These are phyloP conservation scores for Notocelia uddmanniana DNA, from an alignment of 2,888 invertebrate species.

Conservation along the genomic window DNA sequence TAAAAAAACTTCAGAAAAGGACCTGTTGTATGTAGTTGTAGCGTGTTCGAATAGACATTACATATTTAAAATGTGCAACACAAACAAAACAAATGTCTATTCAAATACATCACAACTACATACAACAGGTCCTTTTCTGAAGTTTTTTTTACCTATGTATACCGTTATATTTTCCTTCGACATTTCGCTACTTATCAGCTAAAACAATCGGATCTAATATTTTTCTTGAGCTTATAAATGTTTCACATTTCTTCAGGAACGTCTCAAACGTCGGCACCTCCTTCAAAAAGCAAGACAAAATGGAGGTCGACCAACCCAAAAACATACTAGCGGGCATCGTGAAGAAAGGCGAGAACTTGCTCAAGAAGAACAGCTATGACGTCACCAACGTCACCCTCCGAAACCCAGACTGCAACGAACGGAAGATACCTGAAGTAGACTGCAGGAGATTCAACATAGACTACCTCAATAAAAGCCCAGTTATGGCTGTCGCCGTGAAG, in stretches of 20 bases:
- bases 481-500: constrained; percentile 64
- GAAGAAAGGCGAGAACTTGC: constrained; percentile 46
- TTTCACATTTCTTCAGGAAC: constrained; percentile 44
- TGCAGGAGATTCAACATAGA: constrained; percentile 69
- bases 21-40: no score
- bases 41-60: no score
- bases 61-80: no score
- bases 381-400: constrained; percentile 63
- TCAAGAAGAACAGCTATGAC: constrained; percentile 69
- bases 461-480: constrained; percentile 59
- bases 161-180: no score
- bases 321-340: constrained; percentile 50
- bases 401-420: constrained; percentile 58
- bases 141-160: no score
- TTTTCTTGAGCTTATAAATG: background rate
- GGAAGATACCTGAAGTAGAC: constrained; percentile 65
- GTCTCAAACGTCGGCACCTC: constrained; percentile 25
- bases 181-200: no score
- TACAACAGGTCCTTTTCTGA: no score
- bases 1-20: no score
- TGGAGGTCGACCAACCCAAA: constrained; percentile 61
- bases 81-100: no score
- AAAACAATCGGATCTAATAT: no score
- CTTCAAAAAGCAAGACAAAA: constrained; percentile 55
- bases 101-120: no score